Conservation (phyloP, 2,113 vertebrate genomes). For the Scopus umbretta region DNA sequence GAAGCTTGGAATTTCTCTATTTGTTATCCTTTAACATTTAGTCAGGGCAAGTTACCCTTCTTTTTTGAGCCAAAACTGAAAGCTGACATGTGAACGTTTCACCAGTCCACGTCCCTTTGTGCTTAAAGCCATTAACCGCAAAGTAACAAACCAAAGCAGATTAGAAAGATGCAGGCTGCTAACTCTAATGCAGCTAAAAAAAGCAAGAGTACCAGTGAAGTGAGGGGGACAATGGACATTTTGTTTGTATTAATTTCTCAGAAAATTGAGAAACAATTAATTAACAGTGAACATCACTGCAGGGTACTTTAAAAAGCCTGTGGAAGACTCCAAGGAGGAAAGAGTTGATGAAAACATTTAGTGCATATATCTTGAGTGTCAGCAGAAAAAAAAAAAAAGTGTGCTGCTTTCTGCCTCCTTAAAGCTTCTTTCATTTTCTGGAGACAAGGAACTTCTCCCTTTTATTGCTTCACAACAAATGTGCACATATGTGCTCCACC, state of each 20-base stretch:
- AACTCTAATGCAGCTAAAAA: background rate
- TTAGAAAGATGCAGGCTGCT: background rate
- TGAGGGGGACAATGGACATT: background rate
- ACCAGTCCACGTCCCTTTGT: fast-evolving
- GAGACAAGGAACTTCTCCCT: background rate
- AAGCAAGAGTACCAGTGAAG: fast-evolving
- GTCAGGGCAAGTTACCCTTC: background rate
- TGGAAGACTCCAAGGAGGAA: background rate
- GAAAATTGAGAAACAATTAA: background rate
- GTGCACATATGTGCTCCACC: background rate
- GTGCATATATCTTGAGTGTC: background rate
- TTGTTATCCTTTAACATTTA: background rate
- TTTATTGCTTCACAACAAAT: background rate
- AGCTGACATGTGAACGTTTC: background rate
- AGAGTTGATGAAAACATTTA: background rate
- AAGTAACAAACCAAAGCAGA: background rate
- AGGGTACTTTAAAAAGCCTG: background rate
- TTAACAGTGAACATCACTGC: background rate
- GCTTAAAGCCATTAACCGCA: background rate
- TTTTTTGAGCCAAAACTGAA: background rate
- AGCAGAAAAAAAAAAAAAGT: constrained; percentile 5
- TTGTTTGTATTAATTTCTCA: constrained; percentile 3
- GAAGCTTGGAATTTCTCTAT: background rate
- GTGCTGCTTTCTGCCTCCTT: background rate
- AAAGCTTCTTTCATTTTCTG: background rate